Conservation (phyloP, 2,888 invertebrate genomes). For the Nasonovia ribisnigri region DNA sequence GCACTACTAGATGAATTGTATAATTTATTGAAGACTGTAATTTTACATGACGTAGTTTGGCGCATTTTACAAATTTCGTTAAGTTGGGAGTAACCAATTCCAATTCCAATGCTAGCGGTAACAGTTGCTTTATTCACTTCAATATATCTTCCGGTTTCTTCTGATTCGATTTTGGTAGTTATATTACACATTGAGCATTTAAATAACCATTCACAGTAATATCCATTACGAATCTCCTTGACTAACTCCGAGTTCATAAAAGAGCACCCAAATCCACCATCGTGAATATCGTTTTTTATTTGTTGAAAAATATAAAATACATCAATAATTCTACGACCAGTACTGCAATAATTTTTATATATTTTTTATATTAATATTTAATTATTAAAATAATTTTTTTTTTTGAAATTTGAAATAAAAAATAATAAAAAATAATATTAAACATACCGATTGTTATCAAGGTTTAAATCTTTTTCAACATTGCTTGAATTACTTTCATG, state of each 20-base stretch:
- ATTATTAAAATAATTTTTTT: background rate
- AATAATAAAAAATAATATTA: background rate
- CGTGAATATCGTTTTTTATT: background rate
- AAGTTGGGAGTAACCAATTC: background rate
- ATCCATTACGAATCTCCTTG: background rate
- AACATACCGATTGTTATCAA: background rate
- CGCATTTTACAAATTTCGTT: background rate
- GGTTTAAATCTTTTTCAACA: background rate
- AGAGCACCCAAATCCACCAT: constrained; percentile 14
- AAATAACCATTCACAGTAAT: background rate
- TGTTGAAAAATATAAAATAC: background rate
- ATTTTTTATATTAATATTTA: background rate
- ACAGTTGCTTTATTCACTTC: background rate
- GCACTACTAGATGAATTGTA: background rate
- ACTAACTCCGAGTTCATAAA: constrained; percentile 16
- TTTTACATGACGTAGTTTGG: background rate
- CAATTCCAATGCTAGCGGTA: background rate
- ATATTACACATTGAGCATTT: too few species aligned
- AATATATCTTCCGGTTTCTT: background rate
- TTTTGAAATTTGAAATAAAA: background rate
- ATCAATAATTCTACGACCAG: constrained; percentile 22
- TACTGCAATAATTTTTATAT: background rate
- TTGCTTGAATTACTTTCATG: background rate
- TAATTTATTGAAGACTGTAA: background rate
- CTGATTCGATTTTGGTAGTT: constrained; percentile 14